Conservation (phyloP, 1,140 invertebrate genomes). For the Neelides sp. region DNA sequence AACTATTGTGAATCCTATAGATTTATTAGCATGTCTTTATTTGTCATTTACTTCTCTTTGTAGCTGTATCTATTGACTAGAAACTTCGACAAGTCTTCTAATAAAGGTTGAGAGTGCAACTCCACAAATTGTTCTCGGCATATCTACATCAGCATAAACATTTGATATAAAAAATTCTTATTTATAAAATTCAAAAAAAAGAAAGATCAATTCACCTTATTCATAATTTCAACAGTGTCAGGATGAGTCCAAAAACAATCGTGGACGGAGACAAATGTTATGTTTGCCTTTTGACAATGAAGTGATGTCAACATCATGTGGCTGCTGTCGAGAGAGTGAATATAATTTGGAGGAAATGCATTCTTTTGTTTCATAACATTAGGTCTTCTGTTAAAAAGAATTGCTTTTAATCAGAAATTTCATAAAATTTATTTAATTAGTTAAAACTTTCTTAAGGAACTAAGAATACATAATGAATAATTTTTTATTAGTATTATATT, state of each 20-base stretch:
- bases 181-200: slow-evolving; percentile 4
- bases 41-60: slow-evolving; percentile 41
- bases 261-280: slow-evolving; percentile 94
- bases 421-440: neutral
- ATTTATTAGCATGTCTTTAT: slow-evolving; percentile 1
- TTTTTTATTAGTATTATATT: slow-evolving; percentile 5
- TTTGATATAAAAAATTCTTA: slow-evolving; percentile 11
- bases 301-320: slow-evolving; percentile 99
- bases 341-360: slow-evolving; percentile 97
- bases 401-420: neutral
- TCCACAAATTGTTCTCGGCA: slow-evolving; percentile 92
- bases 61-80: slow-evolving; percentile 54
- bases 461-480: slow-evolving; percentile 12
- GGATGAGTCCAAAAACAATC: slow-evolving; percentile 99
- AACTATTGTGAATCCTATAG: slow-evolving; percentile 11
- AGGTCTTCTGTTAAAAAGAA: slow-evolving; percentile 49
- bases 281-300: slow-evolving; percentile 59
- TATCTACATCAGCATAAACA: slow-evolving; percentile 46
- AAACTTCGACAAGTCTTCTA: slow-evolving; percentile 72
- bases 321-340: slow-evolving; percentile 93
- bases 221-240: slow-evolving; percentile 73
- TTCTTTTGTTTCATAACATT: slow-evolving; percentile 89
- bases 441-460: neutral
- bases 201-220: slow-evolving; percentile 48
- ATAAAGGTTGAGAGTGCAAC: slow-evolving; percentile 81